phyloP scores from a whole-genome alignment of 2,888 invertebrate species.

The Microplitis manilae region DNA sequence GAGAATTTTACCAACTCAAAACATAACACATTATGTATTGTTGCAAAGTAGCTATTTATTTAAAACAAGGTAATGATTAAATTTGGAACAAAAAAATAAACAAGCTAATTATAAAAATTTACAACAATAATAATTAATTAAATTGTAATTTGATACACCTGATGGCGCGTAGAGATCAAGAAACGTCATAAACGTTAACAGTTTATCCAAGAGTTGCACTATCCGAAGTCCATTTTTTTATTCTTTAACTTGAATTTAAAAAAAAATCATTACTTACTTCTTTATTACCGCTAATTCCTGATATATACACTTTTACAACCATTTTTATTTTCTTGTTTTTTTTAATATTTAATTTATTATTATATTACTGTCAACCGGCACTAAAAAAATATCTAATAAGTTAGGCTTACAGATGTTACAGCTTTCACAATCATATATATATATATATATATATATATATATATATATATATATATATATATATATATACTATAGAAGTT shows the following conservation, averaged over 20 bases:
- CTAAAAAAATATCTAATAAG: not conserved
- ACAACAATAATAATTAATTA: conserved; percentile 5
- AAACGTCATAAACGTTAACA: conserved; percentile 55
- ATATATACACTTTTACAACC: conserved; percentile 93
- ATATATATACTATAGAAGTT: not conserved
- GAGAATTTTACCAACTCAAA: too few species aligned
- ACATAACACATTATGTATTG: too few species aligned
- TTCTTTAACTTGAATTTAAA: conserved; percentile 27
- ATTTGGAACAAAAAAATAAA: too few species aligned
- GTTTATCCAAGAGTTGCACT: conserved; percentile 43
- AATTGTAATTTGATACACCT: conserved; percentile 60
- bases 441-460: not conserved
- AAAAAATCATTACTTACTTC: conserved; percentile 78
- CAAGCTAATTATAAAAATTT: too few species aligned
- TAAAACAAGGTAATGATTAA: too few species aligned
- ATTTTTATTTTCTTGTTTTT: conserved; percentile 72
- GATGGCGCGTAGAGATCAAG: conserved; percentile 49
- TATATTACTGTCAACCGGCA: conserved; percentile 14
- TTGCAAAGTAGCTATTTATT: too few species aligned
- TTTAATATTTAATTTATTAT: not conserved
- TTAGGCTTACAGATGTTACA: not conserved
- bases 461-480: not conserved
- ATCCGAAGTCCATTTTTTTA: conserved; percentile 42
- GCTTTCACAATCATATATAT: not conserved
- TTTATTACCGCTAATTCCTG: conserved; percentile 94